Evolutionary conservation across 2,888 invertebrate genomes (phyloP).

Genomic region (Tetheella fluctuosa): DNA sequence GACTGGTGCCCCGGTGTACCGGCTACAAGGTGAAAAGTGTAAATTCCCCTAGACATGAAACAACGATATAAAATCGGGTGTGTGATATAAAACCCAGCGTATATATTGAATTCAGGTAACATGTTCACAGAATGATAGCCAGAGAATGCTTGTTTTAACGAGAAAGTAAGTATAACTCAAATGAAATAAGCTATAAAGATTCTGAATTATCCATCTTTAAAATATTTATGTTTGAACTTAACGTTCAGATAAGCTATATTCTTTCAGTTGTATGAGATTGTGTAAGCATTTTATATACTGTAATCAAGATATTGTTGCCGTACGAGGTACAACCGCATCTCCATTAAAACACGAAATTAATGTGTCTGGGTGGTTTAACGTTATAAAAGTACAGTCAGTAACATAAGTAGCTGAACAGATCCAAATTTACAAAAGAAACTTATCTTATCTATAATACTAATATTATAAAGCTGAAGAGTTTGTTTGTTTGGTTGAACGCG

Average conservation of each 20-base stretch:
- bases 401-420: too few species aligned
- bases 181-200: conserved; percentile 48
- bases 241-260: conserved; percentile 26
- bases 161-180: conserved; percentile 40
- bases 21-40: conserved; percentile 47
- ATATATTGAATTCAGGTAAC: conserved; percentile 11
- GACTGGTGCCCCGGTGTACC: conserved; percentile 40
- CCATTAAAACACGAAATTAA: conserved; percentile 36
- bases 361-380: conserved; percentile 41
- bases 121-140: conserved; percentile 33
- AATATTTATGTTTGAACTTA: conserved; percentile 26
- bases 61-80: conserved; percentile 30
- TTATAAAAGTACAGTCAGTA: too few species aligned
- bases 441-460: too few species aligned
- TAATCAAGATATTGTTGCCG: conserved; percentile 11
- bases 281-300: conserved; percentile 17
- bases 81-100: background rate
- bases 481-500: too few species aligned
- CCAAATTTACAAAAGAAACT: too few species aligned
- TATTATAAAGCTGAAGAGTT: too few species aligned
- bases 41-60: conserved; percentile 32
- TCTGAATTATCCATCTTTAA: conserved; percentile 35
- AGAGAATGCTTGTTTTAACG: conserved; percentile 37
- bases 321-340: conserved; percentile 12
- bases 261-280: conserved; percentile 25